Base-by-base conservation (phyloP, 2,888 invertebrate genomes). In the Drosophila meridiana region DNA sequence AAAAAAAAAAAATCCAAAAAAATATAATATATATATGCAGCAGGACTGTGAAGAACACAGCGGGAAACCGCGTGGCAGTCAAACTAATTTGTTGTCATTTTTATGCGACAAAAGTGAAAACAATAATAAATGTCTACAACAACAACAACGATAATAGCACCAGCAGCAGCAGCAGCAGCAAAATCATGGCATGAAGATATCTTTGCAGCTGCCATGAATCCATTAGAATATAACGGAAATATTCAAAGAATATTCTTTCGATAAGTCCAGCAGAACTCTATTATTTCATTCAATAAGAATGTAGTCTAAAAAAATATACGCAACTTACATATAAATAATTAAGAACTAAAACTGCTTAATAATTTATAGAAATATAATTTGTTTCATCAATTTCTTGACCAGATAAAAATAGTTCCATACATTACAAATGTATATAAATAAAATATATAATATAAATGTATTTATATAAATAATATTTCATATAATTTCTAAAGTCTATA, bases 71-170 rank as follows among this genome's bases (percentile, higher is more conserved):
- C 87, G 68, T 48, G 77, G 87, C 80, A 86, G 82, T 73, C 87
- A 88, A 90, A 90, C 89, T 90, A 87, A 90, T 87, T 87, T 90
- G 90, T 90, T 87, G 89, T 87, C 87, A 90, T 78, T 90, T 90
- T 86, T 78, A 89, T 87, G 89, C 82, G 85, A 85, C 89, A 89
- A 89, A 87, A 89, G 87, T 77, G 85, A 89, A 85, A 85, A 85
- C 85, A 89, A 85, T 82, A 84, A 82, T 73, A 73, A 82, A 75
- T 65, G 48, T 48, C 60, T 58, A 47, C 47, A 60, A 69, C 60
- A 78, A 67, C 52, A 73, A 62, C 40, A 61, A 47, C 38, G 73
- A n/a, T 40, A 55, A 43, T 40, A 55, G 38, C 38, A 55, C 5
- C 38, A 38, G 0, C 6, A 14, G 8, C 53, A 53, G 6, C 6